Percentiles rank a stretch among this genome's conserved stretches.
phyloP scores from a whole-genome alignment of 2,888 invertebrate species.

The Cephonodes hylas region DNA sequence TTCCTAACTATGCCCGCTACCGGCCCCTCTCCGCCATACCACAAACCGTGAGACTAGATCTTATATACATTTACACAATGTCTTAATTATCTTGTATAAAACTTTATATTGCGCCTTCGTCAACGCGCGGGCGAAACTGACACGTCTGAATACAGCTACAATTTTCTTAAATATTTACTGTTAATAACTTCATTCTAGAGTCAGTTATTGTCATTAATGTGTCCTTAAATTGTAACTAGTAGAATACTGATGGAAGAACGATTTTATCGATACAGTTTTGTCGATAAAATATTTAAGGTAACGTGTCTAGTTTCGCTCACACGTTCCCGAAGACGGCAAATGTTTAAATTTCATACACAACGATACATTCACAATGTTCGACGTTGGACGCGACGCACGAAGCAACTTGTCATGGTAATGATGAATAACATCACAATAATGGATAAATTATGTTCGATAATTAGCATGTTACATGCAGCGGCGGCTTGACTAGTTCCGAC shows the following conservation, averaged over 20 bases:
- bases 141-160: not conserved
- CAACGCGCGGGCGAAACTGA: not conserved
- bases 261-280: not conserved
- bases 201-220: no score
- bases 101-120: not conserved
- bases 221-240: not conserved
- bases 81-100: slow-evolving; percentile 11
- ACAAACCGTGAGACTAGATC: slow-evolving; percentile 33
- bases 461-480: slow-evolving; percentile 31
- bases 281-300: no score
- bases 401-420: slow-evolving; percentile 1
- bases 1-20: slow-evolving; percentile 44
- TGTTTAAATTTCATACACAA: slow-evolving; percentile 1
- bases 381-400: slow-evolving; percentile 7
- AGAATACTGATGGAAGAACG: not conserved
- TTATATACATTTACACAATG: slow-evolving; percentile 13
- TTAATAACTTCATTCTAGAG: no score
- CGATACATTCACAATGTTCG: slow-evolving; percentile 2
- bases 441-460: slow-evolving; percentile 2
- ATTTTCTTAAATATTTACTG: not conserved
- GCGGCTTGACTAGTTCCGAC: slow-evolving; percentile 52
- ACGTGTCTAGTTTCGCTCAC: not conserved
- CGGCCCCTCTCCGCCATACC: slow-evolving; percentile 24
- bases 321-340: not conserved
- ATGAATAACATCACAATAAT: slow-evolving; percentile 4